Base-by-base conservation (phyloP, 2,797 vertebrate genomes). In the Yasuhikotakia modesta region DNA sequence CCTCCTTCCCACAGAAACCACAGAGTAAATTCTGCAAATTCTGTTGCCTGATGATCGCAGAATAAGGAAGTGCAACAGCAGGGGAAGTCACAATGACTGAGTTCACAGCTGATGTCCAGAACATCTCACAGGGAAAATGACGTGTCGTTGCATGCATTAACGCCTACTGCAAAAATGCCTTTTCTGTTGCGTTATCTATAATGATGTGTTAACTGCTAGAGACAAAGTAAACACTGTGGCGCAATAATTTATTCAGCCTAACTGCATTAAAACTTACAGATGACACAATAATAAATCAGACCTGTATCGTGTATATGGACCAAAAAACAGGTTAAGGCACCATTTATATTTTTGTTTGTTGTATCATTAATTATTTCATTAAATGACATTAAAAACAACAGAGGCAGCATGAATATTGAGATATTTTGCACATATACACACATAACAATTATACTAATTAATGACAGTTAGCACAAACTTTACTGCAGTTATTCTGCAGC, bases 21-120 rank as follows among this genome's bases (percentile, higher is more conserved):
- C 60, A 76, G 69, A 67, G 76, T 74, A 45, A 73, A 67, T 22
- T 78, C 58, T 46, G 30, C 5, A 72, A 53, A 48, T 73, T 75
- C 73, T 86, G 70, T 79, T 52, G 69, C 55, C 46, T 70, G 65
- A 83, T 82, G 82, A 86, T 83, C 80, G 80, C 5, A 83, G 79
- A 92, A 93, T 91, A 90, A 92, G 91, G 93, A 94, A 93, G 91
- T 92, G 86, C 85, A 85, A 83, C 27, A 85, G 70, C 85, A 86
- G 86, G 83, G 92, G 92, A 94, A 93, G 90, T 89, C 83, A 83
- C 70, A 87, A 75, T 78, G 79, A 78, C 70, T 61, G 43, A 50
- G 53, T 39, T 45, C 80, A 78, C 85, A 86, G 70, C 85, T 17
- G 19, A 81, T 78, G 68, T 81, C 82, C 82, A 45, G 80, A 66